Evolutionary conservation across 2,113 vertebrate genomes (phyloP), one percentile per base, ranked within the genome.

Genomic region (Rhinichthys klamathensis): DNA sequence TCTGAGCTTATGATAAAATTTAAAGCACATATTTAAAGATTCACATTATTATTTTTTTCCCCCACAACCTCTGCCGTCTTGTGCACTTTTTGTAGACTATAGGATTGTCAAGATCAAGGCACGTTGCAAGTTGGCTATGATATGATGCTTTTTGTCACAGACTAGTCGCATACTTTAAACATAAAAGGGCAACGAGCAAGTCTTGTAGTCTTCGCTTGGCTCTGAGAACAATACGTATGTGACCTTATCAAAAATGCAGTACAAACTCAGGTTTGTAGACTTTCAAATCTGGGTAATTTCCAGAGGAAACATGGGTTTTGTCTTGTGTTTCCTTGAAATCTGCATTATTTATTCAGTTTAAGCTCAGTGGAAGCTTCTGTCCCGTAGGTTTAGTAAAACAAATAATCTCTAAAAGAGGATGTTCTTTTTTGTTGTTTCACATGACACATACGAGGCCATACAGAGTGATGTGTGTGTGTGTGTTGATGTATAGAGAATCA

Each of bases 321-420:
- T 69, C 32, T 69, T 69, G 35, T 41, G 41, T 21, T 23, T 69
- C 8, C 65, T 11, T 70, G 67, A 38, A 70, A 38, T 41, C 18
- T 70, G 46, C 73, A 32, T 76, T 76, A 76, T 30, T 76, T 86
- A 87, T 54, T 76, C 3, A 54, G 15, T 51, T 75, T 76, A 76
- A 76, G 13, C 46, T 30, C 73, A 10, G 46, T 51, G 25, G 7
- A 54, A 76, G 25, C 46, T 76, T 32, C 13, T 54, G 73, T 51
- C 32, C 46, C 9, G 3, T 13, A 76, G 72, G 6, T 15, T 75
- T 75, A 49, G n/a, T 51, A 21, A 76, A 54, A 32, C 44, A 75
- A 51, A 51, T 9, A 0, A 4, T 32, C 21, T 21, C 25, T 76
- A 9, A 54, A 54, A 54, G 6, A 44, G 3, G 4, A 49, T 7